Conservation (phyloP, 1,140 invertebrate genomes). For the Aethina tumida region DNA sequence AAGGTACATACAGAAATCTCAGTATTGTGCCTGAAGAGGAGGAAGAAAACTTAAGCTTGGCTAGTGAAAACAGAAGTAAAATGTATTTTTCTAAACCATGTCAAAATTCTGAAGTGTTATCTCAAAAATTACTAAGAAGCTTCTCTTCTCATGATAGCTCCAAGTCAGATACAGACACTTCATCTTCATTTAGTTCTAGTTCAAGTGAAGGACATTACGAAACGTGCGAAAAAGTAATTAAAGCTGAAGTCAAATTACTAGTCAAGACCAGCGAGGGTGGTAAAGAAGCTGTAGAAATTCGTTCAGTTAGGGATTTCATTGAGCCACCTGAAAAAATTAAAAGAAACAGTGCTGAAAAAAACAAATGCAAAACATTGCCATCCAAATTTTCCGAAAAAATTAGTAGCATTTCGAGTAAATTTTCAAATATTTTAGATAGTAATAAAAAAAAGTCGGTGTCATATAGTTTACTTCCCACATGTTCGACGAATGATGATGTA, state of each 20-base stretch:
- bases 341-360: constrained; percentile 2
- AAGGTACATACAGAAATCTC: constrained; percentile 34
- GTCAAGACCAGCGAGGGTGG: constrained; percentile 41
- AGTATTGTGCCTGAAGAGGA: constrained; percentile 35
- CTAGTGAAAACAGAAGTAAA: constrained; percentile 18
- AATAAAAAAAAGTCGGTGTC: constrained; percentile 18
- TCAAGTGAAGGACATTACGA: constrained; percentile 20
- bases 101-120: too few relatives aligned
- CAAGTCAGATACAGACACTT: constrained; percentile 10
- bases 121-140: too few relatives aligned
- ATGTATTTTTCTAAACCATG: constrained; percentile 6
- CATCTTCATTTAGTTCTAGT: constrained; percentile 12
- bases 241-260: constrained; percentile 43
- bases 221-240: constrained; percentile 24
- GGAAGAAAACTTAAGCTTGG: constrained; percentile 27
- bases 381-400: constrained; percentile 17
- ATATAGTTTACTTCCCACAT: constrained; percentile 6
- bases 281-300: constrained; percentile 43
- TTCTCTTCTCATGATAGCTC: constrained; percentile 6
- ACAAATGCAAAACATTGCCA: constrained; percentile 22
- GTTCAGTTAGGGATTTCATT: constrained; percentile 40
- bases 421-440: constrained; percentile 17
- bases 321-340: constrained; percentile 19
- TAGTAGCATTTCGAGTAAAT: constrained; percentile 18
- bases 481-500: not conserved